These are phyloP conservation scores for Sarcophaga peregrina DNA, from an alignment of 1,140 invertebrate genomes.

Conservation along the genomic window DNA sequence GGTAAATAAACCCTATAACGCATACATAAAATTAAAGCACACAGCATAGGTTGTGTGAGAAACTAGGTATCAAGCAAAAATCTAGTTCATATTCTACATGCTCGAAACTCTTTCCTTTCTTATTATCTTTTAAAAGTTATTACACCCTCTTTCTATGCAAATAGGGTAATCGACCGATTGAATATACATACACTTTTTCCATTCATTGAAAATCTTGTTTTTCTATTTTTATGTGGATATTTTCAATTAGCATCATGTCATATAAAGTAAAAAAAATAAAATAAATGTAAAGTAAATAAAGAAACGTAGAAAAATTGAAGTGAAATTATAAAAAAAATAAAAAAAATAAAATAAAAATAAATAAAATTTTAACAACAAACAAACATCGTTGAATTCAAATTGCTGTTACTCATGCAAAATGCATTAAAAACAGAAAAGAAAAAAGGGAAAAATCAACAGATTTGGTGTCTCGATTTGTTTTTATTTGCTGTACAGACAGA, in stretches of 20 bases:
- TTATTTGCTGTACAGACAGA: background rate
- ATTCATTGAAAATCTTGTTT: background rate
- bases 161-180: too few relatives aligned
- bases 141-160: too few relatives aligned
- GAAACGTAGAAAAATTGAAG: background rate
- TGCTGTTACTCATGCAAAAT: conserved; percentile 20
- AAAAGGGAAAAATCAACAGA: too few relatives aligned
- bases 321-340: background rate
- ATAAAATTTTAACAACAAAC: background rate
- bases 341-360: background rate
- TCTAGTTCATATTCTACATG: too few relatives aligned
- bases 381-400: background rate
- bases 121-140: too few relatives aligned
- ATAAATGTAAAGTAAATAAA: conserved; percentile 23
- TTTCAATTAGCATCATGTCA: conserved; percentile 27
- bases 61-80: too few relatives aligned
- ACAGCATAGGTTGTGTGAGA: too few relatives aligned
- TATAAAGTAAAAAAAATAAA: conserved; percentile 13
- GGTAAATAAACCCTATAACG: too few relatives aligned
- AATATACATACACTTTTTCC: too few relatives aligned
- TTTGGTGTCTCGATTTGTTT: background rate
- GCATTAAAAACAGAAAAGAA: background rate
- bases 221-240: conserved; percentile 16
- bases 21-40: too few relatives aligned
- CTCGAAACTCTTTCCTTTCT: too few relatives aligned